Evolutionary conservation across 2,113 vertebrate species (phyloP).

Genomic region (Paramormyrops kingsleyae): DNA sequence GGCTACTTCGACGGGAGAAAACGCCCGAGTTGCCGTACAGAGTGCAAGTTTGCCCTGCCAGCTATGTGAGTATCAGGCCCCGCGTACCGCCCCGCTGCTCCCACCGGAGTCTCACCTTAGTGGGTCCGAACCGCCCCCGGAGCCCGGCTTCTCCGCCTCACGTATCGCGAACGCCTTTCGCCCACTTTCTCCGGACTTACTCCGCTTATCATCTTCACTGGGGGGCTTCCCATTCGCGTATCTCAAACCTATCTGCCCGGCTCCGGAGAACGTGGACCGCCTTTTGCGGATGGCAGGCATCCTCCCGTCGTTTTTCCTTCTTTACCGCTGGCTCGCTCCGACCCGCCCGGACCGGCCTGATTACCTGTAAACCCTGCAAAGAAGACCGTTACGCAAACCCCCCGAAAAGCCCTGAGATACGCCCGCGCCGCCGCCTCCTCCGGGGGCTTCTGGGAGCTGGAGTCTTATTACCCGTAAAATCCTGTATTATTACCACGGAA

Average conservation of each 20-base stretch:
- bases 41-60: not conserved
- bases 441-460: conserved; percentile 16
- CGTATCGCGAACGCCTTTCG: not conserved
- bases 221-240: conserved; percentile 4
- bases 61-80: not conserved
- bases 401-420: not conserved
- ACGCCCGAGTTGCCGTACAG: not conserved
- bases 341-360: not conserved
- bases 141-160: not conserved
- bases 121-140: not conserved
- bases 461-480: not conserved
- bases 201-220: not conserved
- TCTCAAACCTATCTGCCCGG: conserved; percentile 43
- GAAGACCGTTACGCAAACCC: not conserved
- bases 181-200: not conserved
- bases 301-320: not conserved
- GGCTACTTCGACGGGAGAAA: not conserved
- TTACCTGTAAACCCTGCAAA: not conserved
- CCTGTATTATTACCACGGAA: not conserved
- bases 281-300: conserved; percentile 24
- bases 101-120: not conserved
- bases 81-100: not conserved
- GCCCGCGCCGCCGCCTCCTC: not conserved
- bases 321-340: not conserved
- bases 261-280: conserved; percentile 28